These are phyloP conservation scores for Channallabes apus DNA, from an alignment of 2,797 vertebrate genomes.

Conservation along the genomic window DNA sequence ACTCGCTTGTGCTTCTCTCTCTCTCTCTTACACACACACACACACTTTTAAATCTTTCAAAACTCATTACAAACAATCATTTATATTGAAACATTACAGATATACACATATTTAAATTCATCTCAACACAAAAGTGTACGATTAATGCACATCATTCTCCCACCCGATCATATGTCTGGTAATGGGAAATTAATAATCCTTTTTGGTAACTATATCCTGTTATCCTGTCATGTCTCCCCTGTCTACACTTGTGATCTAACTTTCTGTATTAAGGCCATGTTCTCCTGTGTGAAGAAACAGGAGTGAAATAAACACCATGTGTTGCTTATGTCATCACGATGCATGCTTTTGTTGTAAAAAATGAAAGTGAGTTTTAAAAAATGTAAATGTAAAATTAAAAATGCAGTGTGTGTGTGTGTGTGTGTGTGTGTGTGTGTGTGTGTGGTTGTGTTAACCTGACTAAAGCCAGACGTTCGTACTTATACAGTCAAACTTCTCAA, in stretches of 20 bases:
- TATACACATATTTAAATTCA: too few relatives aligned
- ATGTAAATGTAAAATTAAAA: neutral
- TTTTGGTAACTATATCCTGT: slow-evolving; percentile 23
- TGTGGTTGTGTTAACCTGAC: too few relatives aligned
- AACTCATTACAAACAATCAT: too few relatives aligned
- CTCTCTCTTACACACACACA: slow-evolving; percentile 40
- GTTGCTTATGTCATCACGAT: neutral
- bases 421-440: too few relatives aligned
- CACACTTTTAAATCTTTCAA: too few relatives aligned
- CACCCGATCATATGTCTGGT: slow-evolving; percentile 46
- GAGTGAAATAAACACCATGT: neutral
- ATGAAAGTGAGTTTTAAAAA: neutral
- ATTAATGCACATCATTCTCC: slow-evolving; percentile 1
- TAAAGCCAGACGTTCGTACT: too few relatives aligned
- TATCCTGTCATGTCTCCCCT: neutral
- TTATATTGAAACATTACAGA: too few relatives aligned
- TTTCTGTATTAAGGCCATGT: neutral
- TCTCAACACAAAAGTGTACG: too few relatives aligned
- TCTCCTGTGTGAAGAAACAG: neutral
- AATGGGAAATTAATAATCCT: slow-evolving; percentile 18
- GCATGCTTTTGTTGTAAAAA: neutral
- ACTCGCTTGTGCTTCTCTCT: slow-evolving; percentile 22
- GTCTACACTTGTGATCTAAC: neutral
- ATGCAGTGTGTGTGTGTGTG: neutral
- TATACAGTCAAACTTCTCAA: too few relatives aligned